Base-by-base conservation (phyloP, 1,140 invertebrate species). In the Leptinotarsa undecemlineata region DNA sequence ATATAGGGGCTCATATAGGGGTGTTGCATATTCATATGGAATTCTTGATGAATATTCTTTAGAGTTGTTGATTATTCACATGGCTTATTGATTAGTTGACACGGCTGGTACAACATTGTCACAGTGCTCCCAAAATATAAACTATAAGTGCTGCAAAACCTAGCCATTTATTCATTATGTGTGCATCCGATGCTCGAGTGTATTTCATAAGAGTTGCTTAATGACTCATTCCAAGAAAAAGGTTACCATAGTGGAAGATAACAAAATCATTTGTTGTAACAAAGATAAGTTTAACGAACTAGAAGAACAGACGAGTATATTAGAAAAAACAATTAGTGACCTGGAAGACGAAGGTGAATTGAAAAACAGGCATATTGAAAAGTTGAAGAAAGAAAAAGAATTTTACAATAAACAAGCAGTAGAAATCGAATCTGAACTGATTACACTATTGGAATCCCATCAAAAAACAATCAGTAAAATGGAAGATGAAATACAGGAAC, bases 321-420 rank as follows among this genome's bases (percentile, higher is more conserved):
- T 26, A 26, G 23, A 26, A 26, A 26, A 26, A 26, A 26, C 23
- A 26, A 26, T 26, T 26, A 26, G 23, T 60, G 57, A 60, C 57
- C 19, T 60, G 4, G 57, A 60, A 60, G 57, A 8, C 4, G 57
- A 5, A 60, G 57, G 57, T 60, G 57, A 60, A 60, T 0, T 60
- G 57, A 60, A 60, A 19, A 60, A 60, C 57, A 60, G 57, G 57
- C 57, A 60, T 60, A 60, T 60, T 17, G 57, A 60, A 60, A 60
- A 60, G 57, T 19, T 60, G 57, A n/a, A 17, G 57, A 60, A 60
- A 60, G 6, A 60, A 60, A 60, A 60, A 60, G 57, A 60, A 60
- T 60, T 60, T 19, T 11, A 17, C 57, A 60, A 8, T 8, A 4
- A 60, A 60, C 57, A 60, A 60, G 57, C 57, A 26, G 23, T 4